Percentiles rank a stretch among this genome's conserved stretches.
These are phyloP conservation scores for Pteropus alecto DNA, from an alignment of 2,113 vertebrate genomes.

Conservation along the genomic window DNA sequence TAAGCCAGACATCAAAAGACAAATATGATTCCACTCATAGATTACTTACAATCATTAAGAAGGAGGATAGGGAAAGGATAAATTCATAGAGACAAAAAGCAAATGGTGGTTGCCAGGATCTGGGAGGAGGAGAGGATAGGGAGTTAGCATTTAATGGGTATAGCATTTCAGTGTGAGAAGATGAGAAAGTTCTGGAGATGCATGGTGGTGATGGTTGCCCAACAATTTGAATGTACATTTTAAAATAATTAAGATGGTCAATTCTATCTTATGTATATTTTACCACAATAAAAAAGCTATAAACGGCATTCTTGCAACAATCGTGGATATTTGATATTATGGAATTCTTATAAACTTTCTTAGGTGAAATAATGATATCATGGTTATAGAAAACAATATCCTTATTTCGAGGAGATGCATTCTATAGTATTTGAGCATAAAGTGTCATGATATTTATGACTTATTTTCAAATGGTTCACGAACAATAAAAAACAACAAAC, in stretches of 20 bases:
- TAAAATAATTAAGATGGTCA: not conserved
- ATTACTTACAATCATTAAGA: too few relatives aligned
- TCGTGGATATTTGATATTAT: not conserved
- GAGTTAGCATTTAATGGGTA: not conserved
- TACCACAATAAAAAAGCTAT: not conserved
- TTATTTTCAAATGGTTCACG: conserved; percentile 19
- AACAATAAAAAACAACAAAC: not conserved
- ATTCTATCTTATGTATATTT: not conserved
- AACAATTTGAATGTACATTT: not conserved
- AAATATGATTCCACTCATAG: not conserved
- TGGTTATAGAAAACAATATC: not conserved
- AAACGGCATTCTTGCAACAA: not conserved
- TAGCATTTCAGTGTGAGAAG: not conserved
- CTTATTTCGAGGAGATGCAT: not conserved
- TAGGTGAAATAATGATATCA: not conserved
- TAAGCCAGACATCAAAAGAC: not conserved
- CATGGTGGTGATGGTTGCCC: not conserved
- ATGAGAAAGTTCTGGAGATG: not conserved
- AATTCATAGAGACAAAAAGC: not conserved
- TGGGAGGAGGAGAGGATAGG: not conserved
- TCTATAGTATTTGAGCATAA: not conserved
- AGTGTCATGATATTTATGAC: not conserved
- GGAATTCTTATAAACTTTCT: not conserved
- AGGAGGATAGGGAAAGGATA: too few relatives aligned
- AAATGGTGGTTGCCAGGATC: not conserved